Conservation (phyloP, 2,113 vertebrate genomes). For the Corydoras sp. region DNA sequence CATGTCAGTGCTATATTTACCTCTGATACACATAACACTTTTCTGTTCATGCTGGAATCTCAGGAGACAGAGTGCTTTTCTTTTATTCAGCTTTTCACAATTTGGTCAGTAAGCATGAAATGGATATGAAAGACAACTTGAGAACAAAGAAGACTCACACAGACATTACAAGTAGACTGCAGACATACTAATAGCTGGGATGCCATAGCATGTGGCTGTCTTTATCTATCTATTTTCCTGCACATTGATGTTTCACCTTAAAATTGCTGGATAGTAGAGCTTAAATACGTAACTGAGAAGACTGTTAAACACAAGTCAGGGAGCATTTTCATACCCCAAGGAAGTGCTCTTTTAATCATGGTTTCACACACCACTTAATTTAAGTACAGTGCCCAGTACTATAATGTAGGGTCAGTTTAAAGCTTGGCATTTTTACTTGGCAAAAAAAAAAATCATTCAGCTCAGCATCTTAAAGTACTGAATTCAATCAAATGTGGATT, state of each 20-base stretch:
- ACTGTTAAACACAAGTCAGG: background rate
- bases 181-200: background rate
- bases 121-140: background rate
- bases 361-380: too few species aligned
- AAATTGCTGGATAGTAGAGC: too few species aligned
- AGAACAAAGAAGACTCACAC: background rate
- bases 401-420: too few species aligned
- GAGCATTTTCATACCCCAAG: background rate
- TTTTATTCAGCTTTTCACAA: slow-evolving; percentile 8
- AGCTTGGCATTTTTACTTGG: too few species aligned
- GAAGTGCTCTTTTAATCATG: too few species aligned
- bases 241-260: too few species aligned
- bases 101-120: background rate
- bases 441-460: too few species aligned
- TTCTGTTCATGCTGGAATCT: background rate
- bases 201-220: background rate
- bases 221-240: too few species aligned
- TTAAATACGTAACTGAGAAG: background rate
- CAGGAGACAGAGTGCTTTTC: background rate
- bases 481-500: too few species aligned
- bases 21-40: background rate
- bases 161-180: background rate
- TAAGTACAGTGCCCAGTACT: too few species aligned
- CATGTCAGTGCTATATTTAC: slow-evolving; percentile 8
- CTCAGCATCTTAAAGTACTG: too few species aligned